Evolutionary conservation across 2,113 vertebrate species (phyloP).

Genomic region (Grammomys dolichurus): DNA sequence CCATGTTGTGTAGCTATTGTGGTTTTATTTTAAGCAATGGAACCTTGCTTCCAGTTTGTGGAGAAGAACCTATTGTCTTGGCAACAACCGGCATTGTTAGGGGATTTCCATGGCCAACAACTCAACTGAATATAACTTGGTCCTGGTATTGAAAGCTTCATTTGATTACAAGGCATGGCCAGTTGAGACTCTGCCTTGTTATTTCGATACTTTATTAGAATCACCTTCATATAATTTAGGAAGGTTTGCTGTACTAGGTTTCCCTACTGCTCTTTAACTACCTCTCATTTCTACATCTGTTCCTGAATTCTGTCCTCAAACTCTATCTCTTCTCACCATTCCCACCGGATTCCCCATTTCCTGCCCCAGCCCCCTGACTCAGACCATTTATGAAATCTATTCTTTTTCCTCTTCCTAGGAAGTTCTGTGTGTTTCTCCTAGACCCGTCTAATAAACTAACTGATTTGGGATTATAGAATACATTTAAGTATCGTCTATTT

Average conservation of each 20-base stretch:
- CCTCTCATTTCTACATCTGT: background rate
- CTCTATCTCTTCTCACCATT: background rate
- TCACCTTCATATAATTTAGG: background rate
- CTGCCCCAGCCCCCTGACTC: no score
- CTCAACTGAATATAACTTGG: background rate
- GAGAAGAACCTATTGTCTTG: background rate
- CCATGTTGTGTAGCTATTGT: background rate
- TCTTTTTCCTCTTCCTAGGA: background rate
- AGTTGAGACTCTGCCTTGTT: background rate
- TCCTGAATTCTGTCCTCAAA: background rate
- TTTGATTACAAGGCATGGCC: background rate
- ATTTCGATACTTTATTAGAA: background rate
- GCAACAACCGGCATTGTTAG: background rate
- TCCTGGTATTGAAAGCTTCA: background rate
- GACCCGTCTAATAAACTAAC: background rate
- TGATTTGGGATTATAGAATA: background rate
- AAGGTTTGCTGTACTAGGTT: background rate
- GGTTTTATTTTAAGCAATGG: background rate
- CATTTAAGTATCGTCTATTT: background rate
- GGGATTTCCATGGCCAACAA: background rate
- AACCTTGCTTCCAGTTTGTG: background rate
- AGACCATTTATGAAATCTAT: background rate
- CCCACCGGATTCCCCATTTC: fast-evolving
- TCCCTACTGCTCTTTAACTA: background rate
- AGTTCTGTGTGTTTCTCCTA: background rate